These are phyloP conservation scores for Hydropsyche betteni DNA, from an alignment of 2,888 invertebrate species.

Conservation along the genomic window DNA sequence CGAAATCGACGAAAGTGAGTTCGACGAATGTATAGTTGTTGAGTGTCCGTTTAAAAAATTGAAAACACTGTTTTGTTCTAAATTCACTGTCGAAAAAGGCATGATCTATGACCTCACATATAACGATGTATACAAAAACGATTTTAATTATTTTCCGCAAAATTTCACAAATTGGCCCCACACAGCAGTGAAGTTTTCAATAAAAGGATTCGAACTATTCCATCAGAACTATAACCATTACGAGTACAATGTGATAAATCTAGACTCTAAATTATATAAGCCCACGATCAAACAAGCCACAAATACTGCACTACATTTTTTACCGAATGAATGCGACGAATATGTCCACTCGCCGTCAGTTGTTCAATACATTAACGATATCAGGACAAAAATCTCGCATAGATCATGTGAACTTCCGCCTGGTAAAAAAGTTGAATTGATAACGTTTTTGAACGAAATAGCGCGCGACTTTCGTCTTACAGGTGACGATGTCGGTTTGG, in stretches of 20 bases:
- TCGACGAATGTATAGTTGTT: neutral
- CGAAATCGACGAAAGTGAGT: no score
- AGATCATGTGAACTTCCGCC: neutral
- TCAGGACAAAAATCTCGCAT: no score
- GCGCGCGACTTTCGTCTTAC: neutral
- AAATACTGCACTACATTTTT: slow-evolving; percentile 1
- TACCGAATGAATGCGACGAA: neutral
- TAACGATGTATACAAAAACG: neutral
- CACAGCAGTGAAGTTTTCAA: neutral
- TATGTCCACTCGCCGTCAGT: neutral
- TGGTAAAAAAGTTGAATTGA: neutral
- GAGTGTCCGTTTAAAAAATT: slow-evolving; percentile 4
- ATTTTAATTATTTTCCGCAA: neutral
- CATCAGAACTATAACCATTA: slow-evolving; percentile 18
- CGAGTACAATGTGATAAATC: slow-evolving; percentile 8
- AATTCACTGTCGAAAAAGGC: neutral
- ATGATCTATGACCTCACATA: neutral
- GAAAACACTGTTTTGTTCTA: slow-evolving; percentile 12
- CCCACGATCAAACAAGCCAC: no score
- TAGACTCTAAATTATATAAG: neutral
- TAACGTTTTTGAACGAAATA: neutral
- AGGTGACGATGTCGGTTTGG: neutral
- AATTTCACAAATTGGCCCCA: slow-evolving; percentile 11
- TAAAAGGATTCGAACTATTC: neutral
- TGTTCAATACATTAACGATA: neutral